These are phyloP conservation scores for Aplodontia rufa DNA, from an alignment of 2,113 vertebrate species.

Conservation along the genomic window DNA sequence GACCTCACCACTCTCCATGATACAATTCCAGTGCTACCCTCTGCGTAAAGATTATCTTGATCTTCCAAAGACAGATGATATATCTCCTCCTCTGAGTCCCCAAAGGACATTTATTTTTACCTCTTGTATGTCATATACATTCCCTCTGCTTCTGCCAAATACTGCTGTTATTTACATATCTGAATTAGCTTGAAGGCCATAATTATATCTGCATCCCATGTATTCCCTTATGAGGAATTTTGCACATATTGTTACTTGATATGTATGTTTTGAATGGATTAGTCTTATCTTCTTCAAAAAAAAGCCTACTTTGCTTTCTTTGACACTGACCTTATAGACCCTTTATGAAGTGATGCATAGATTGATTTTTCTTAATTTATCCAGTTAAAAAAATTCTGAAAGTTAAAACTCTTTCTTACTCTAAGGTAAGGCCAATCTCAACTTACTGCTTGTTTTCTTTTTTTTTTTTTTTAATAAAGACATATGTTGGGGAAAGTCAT, in stretches of 20 bases:
- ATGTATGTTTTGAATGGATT: not conserved
- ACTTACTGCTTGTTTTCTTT: not conserved
- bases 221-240: not conserved
- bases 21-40: not conserved
- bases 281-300: not conserved
- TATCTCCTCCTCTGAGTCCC: not conserved
- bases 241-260: not conserved
- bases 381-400: not conserved
- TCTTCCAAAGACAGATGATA: not conserved
- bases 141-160: not conserved
- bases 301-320: not conserved
- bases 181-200: not conserved
- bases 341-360: not conserved
- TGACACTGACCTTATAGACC: not conserved
- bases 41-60: not conserved
- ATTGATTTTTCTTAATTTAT: not conserved
- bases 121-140: not conserved
- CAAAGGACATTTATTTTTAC: slow-evolving; percentile 8
- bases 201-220: not conserved
- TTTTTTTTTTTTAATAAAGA: not conserved
- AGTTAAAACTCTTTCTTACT: not conserved
- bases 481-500: not conserved
- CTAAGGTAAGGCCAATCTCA: not conserved
- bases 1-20: not conserved
- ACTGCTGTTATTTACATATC: not conserved